Evolutionary conservation across 2,113 vertebrate genomes (phyloP).

Genomic region (Eulemur rufifrons): DNA sequence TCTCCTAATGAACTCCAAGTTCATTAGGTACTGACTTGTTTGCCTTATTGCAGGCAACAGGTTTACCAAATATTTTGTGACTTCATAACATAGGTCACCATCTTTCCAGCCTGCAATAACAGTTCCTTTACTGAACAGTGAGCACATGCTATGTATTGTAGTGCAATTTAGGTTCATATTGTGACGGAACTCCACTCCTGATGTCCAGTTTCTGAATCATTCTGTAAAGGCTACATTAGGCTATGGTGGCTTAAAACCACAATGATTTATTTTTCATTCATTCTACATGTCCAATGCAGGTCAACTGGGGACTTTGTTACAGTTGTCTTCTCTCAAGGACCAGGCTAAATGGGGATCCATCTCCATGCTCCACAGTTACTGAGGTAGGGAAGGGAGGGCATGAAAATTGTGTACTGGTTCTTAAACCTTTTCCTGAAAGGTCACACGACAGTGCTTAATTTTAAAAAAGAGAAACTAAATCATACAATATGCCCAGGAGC

Average conservation of each 20-base stretch:
- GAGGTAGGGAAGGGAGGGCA: not conserved
- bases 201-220: not conserved
- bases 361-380: not conserved
- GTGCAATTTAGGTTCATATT: not conserved
- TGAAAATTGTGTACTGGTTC: not conserved
- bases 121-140: not conserved
- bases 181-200: not conserved
- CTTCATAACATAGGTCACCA: not conserved
- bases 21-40: not conserved
- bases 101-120: not conserved
- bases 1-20: not conserved
- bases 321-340: not conserved
- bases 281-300: not conserved
- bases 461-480: constrained; percentile 16
- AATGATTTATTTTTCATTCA: not conserved
- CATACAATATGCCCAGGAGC: too few relatives aligned
- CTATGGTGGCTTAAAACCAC: not conserved
- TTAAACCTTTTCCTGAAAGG: not conserved
- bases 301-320: not conserved
- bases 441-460: not conserved
- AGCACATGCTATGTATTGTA: not conserved
- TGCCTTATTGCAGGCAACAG: not conserved
- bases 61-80: not conserved
- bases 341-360: not conserved
- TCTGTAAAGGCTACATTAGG: not conserved